A percentile compares a stretch with the other conserved stretches of the same genome.
Evolutionary conservation across 2,797 vertebrate species (phyloP).

Genomic region (Melanotaenia nigrans): DNA sequence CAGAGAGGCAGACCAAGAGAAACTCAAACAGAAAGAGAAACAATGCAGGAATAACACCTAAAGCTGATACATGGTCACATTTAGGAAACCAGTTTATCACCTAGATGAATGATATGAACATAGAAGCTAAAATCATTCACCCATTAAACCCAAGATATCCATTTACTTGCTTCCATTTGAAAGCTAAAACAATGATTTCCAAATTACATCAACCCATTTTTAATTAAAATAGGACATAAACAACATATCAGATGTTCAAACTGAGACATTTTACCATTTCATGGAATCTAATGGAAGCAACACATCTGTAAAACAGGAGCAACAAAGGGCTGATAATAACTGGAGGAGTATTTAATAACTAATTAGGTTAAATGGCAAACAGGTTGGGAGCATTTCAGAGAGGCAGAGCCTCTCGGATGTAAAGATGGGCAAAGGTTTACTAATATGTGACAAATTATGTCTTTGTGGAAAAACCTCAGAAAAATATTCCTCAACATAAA

Average conservation of each 20-base stretch:
- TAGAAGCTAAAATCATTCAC: neutral
- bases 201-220: neutral
- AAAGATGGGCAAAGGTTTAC: neutral
- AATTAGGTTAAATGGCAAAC: neutral
- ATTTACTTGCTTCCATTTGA: too few relatives aligned
- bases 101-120: slow-evolving; percentile 1
- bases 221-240: neutral
- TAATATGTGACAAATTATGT: neutral
- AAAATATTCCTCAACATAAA: neutral
- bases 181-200: neutral
- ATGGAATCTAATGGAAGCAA: too few relatives aligned
- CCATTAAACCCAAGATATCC: neutral
- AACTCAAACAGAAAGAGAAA: slow-evolving; percentile 35
- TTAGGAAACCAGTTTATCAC: neutral
- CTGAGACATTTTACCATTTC: too few relatives aligned
- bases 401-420: neutral
- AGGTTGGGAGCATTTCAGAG: neutral
- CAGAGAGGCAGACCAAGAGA: slow-evolving; percentile 41
- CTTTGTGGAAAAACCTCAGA: neutral
- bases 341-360: neutral
- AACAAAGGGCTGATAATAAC: too few relatives aligned
- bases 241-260: too few relatives aligned
- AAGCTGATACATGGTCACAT: neutral
- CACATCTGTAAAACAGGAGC: too few relatives aligned
- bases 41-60: slow-evolving; percentile 19